Evolutionary conservation across 2,888 invertebrate species (phyloP).

Genomic region (Eupeodes latifasciatus): DNA sequence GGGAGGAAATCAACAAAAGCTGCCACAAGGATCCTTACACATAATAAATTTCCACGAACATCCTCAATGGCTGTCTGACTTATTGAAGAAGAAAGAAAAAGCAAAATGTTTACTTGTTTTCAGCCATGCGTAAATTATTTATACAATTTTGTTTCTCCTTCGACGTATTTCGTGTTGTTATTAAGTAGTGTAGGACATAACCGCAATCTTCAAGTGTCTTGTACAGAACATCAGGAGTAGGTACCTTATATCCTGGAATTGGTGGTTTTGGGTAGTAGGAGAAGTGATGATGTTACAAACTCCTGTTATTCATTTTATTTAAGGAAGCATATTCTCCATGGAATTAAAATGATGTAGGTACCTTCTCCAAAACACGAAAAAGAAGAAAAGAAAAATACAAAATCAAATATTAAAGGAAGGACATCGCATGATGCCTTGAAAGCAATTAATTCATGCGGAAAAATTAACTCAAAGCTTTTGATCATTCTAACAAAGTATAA

Average conservation of each 20-base stretch:
- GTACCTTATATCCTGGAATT: background rate
- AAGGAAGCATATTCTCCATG: conserved; percentile 8
- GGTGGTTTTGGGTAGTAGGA: background rate
- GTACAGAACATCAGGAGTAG: too few species aligned
- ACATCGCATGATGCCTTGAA: conserved; percentile 36
- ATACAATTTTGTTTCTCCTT: conserved; percentile 50
- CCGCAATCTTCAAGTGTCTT: background rate
- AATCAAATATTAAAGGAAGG: conserved; percentile 34
- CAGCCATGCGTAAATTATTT: conserved; percentile 62
- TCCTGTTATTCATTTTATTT: conserved; percentile 36
- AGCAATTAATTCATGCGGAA: conserved; percentile 64
- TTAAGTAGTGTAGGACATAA: conserved; percentile 5
- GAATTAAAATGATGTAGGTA: conserved; percentile 5
- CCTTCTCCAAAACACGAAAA: background rate
- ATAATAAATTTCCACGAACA: conserved; percentile 66
- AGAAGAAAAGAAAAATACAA: background rate
- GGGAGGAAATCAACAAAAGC: conserved; percentile 28
- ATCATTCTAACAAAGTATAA: conserved; percentile 71
- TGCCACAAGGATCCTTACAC: conserved; percentile 57
- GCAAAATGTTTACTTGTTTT: conserved; percentile 20
- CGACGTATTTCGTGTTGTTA: background rate
- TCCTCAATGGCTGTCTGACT: conserved; percentile 52
- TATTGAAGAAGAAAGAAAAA: conserved; percentile 20
- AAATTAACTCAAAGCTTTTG: conserved; percentile 73
- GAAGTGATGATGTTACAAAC: background rate